These are phyloP conservation scores for Myotis findleyi DNA, from an alignment of 2,797 vertebrate genomes.

Conservation along the genomic window DNA sequence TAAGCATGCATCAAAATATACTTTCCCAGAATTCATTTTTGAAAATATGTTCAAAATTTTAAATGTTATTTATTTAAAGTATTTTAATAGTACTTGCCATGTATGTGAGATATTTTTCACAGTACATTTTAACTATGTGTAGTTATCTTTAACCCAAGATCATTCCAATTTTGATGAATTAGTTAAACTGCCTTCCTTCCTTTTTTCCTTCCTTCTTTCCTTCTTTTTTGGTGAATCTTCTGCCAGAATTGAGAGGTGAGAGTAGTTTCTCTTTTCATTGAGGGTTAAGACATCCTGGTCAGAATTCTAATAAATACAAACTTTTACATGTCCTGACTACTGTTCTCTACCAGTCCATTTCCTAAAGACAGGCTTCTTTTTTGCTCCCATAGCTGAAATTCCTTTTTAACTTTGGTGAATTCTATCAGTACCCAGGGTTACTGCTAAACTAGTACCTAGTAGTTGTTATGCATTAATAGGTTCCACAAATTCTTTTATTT, in stretches of 20 bases:
- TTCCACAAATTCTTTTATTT: neutral
- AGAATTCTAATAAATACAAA: neutral
- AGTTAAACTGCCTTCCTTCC: neutral
- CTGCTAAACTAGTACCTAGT: neutral
- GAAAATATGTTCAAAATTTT: neutral
- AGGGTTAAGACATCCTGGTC: neutral
- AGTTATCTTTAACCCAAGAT: neutral
- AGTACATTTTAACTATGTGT: neutral
- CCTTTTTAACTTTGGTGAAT: neutral
- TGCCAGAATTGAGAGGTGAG: neutral
- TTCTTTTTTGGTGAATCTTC: no score
- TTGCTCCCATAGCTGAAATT: neutral
- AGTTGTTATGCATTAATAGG: neutral
- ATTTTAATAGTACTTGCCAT: neutral
- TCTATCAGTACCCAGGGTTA: neutral
- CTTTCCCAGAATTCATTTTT: neutral
- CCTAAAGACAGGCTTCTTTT: neutral
- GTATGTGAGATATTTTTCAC: neutral
- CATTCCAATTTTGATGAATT: neutral
- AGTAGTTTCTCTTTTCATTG: neutral
- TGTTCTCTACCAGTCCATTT: neutral
- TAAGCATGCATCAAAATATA: neutral
- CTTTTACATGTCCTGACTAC: neutral
- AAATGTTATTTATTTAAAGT: neutral
- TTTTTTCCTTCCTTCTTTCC: neutral